These are phyloP conservation scores for Enhydra lutris DNA, from an alignment of 2,113 vertebrate genomes.

Conservation along the genomic window DNA sequence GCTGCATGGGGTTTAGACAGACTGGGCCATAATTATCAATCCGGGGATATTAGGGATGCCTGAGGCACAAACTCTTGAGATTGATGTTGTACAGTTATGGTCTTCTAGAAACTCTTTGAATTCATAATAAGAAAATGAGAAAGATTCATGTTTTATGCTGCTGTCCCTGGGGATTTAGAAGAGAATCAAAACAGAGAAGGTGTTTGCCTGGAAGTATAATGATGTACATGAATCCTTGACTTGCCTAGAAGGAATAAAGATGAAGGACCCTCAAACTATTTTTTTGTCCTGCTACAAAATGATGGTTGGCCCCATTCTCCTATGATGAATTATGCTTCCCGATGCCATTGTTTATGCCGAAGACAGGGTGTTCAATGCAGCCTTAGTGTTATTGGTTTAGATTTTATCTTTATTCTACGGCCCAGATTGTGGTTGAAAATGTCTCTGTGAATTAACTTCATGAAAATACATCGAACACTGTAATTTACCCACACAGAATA, in stretches of 20 bases:
- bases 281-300: not conserved
- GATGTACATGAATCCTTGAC: not conserved
- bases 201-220: not conserved
- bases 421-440: slow-evolving; percentile 6
- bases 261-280: not conserved
- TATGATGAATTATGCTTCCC: not conserved
- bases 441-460: not conserved
- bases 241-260: not conserved
- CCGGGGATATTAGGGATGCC: not conserved
- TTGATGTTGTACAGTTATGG: not conserved
- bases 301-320: not conserved
- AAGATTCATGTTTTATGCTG: not conserved
- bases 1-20: not conserved
- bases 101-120: not conserved
- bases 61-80: not conserved
- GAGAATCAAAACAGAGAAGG: not conserved
- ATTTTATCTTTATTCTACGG: not conserved
- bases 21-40: not conserved
- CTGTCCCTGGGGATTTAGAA: not conserved
- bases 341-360: not conserved
- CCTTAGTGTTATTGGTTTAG: not conserved
- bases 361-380: not conserved
- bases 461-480: not conserved
- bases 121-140: slow-evolving; percentile 28
- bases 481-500: not conserved